These are phyloP conservation scores for Alethe castanea DNA, from an alignment of 2,113 vertebrate species.

Conservation along the genomic window DNA sequence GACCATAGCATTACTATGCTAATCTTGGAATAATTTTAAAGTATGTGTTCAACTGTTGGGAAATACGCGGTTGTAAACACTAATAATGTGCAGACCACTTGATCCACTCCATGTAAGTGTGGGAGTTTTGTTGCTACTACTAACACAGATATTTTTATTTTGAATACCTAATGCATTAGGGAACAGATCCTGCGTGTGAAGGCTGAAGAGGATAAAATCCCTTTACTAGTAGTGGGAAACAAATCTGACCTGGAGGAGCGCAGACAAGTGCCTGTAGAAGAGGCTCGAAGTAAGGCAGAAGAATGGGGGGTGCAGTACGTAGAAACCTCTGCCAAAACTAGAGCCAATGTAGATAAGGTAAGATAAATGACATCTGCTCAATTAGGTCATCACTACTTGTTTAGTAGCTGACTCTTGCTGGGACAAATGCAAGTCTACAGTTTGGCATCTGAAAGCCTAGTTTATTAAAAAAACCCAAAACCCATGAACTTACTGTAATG, in stretches of 20 bases:
- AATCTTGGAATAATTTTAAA: background rate
- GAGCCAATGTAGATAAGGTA: slow-evolving; percentile 98
- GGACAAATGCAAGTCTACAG: background rate
- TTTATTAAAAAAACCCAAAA: background rate
- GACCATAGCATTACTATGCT: background rate
- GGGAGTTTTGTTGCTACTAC: background rate
- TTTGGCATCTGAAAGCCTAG: background rate
- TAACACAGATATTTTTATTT: background rate
- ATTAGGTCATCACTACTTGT: background rate
- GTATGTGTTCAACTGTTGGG: background rate
- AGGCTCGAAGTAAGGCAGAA: slow-evolving; percentile 80
- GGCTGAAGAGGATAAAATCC: slow-evolving; percentile 91
- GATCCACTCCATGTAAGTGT: background rate
- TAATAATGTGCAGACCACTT: background rate
- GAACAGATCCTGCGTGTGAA: slow-evolving; percentile 98
- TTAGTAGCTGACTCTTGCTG: background rate
- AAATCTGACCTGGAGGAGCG: slow-evolving; percentile 95
- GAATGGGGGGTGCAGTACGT: slow-evolving; percentile 97
- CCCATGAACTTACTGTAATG: background rate
- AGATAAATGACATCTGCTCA: background rate
- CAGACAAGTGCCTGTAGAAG: slow-evolving; percentile 87
- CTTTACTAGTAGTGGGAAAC: slow-evolving; percentile 92
- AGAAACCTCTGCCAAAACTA: slow-evolving; percentile 96
- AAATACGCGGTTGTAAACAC: background rate
- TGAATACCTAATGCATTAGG: slow-evolving; percentile 64